Percentiles rank a stretch among this genome's conserved stretches.
phyloP scores from a whole-genome alignment of 2,113 vertebrate genomes.

The Zosterops borbonicus region DNA sequence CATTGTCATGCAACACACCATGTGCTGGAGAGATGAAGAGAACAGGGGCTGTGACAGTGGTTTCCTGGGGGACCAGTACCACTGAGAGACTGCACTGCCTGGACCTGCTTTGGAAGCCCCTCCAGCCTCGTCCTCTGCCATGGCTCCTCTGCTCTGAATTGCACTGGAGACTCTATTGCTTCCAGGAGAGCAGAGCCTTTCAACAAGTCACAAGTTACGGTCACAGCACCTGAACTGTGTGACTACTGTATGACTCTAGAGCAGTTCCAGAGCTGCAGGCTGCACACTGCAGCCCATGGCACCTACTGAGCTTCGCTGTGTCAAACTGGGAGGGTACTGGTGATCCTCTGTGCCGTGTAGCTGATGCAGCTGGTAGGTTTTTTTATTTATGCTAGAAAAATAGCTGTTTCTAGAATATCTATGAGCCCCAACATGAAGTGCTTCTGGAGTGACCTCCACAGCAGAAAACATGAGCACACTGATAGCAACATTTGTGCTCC shows the following conservation, averaged over 20 bases:
- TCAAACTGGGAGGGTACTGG: neutral
- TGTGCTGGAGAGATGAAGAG: neutral
- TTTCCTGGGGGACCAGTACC: neutral
- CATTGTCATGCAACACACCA: rapidly evolving
- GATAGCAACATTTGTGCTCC: neutral
- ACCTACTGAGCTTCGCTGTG: neutral
- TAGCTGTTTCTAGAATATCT: neutral
- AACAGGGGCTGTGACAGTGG: neutral
- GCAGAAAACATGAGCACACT: neutral
- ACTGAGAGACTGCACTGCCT: neutral
- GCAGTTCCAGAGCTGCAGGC: neutral
- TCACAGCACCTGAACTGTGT: rapidly evolving
- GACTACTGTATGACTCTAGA: rapidly evolving
- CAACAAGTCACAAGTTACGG: rapidly evolving
- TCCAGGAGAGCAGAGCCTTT: neutral
- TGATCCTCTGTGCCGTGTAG: neutral
- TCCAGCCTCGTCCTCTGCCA: neutral
- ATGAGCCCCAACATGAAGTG: neutral
- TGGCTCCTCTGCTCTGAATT: neutral
- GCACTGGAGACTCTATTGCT: neutral
- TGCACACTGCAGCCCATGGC: rapidly evolving
- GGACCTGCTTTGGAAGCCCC: rapidly evolving
- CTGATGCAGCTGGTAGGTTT: neutral
- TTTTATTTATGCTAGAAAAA: neutral
- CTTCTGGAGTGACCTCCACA: neutral